Percentiles rank a stretch among this genome's conserved stretches.
Conservation (phyloP, 92 coral and sea anemone genomes). For the Siderastrea siderea region DNA sequence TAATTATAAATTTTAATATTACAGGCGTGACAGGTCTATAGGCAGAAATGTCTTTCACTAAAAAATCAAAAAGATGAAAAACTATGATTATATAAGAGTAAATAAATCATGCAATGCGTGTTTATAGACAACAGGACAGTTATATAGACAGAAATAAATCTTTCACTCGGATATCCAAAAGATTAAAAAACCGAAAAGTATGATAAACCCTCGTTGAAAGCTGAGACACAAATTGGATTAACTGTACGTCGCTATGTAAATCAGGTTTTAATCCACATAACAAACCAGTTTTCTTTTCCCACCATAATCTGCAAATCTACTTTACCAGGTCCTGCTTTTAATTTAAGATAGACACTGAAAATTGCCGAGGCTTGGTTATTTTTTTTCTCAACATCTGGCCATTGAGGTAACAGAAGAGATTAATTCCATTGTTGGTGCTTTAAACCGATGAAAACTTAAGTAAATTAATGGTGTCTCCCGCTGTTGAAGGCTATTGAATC, state of each 20-base stretch:
- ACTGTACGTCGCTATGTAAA: background rate
- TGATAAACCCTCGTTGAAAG: background rate
- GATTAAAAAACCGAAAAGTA: background rate
- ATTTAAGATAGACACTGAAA: slow-evolving; percentile 18
- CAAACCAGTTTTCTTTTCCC: background rate
- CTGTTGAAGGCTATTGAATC: slow-evolving; percentile 20
- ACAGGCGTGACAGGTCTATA: no score
- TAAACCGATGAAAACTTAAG: slow-evolving; percentile 40
- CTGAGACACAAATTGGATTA: slow-evolving; percentile 21
- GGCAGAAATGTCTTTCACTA: no score
- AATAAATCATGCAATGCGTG: no score
- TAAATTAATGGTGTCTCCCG: slow-evolving; percentile 24
- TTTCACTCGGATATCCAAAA: background rate
- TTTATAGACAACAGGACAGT: background rate
- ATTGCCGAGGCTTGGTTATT: slow-evolving; percentile 7
- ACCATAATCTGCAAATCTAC: background rate
- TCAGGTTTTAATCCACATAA: background rate
- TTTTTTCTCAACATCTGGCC: slow-evolving; percentile 13
- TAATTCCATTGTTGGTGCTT: slow-evolving; percentile 25
- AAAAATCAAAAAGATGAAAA: no score
- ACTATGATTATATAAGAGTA: no score
- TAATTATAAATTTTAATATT: no score
- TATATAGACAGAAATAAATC: background rate
- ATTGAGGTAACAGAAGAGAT: slow-evolving; percentile 45
- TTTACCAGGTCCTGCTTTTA: slow-evolving; percentile 3